A percentile compares a stretch with the other conserved stretches of the same genome.
Evolutionary conservation across 1,140 invertebrate species (phyloP).

Genomic region (Gerris buenoi): DNA sequence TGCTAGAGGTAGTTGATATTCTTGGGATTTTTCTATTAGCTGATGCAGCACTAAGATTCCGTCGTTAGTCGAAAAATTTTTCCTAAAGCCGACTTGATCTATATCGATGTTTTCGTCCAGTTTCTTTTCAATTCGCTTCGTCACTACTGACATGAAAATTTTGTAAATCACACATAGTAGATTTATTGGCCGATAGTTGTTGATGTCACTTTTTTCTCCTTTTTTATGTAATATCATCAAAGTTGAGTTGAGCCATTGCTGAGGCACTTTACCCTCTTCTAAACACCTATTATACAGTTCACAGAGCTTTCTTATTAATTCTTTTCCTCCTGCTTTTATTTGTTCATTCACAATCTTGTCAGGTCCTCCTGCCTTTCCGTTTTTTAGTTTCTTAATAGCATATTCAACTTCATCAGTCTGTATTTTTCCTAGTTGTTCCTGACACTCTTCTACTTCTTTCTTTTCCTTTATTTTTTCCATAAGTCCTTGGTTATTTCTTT

Average conservation of each 20-base stretch:
- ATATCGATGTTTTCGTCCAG: not conserved
- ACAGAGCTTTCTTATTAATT: not conserved
- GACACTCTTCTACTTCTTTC: not conserved
- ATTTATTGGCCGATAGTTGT: not conserved
- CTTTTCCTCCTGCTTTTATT: not conserved
- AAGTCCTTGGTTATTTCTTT: not conserved
- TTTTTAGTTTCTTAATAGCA: not conserved
- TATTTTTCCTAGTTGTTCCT: not conserved
- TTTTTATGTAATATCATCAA: not conserved
- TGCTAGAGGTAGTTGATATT: not conserved
- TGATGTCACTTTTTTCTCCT: not conserved
- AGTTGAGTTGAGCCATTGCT: not conserved
- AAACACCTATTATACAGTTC: not conserved
- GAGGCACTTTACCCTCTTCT: not conserved
- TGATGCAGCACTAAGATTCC: not conserved
- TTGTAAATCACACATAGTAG: not conserved
- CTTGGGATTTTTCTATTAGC: not conserved
- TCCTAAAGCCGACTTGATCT: not conserved
- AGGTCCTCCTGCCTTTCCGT: not conserved
- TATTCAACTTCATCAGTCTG: not conserved
- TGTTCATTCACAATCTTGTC: not conserved
- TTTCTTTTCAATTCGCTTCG: not conserved
- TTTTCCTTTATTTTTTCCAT: not conserved
- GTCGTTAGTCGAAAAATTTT: not conserved
- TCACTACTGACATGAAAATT: not conserved